Evolutionary conservation across 1,140 invertebrate genomes (phyloP).

Genomic region (Panagrolaimus sp.): DNA sequence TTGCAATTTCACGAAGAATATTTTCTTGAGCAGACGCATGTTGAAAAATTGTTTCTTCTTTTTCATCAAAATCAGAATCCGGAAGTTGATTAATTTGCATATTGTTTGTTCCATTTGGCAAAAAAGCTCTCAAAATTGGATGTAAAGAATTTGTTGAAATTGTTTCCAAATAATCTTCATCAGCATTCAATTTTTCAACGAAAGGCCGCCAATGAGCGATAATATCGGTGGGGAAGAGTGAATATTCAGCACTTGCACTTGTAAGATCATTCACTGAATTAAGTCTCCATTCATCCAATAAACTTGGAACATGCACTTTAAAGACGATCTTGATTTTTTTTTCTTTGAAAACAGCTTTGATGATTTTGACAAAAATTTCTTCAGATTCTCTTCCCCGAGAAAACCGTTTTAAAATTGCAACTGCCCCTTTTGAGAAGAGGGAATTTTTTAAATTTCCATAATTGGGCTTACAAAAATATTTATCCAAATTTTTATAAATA

Average conservation of each 20-base stretch:
- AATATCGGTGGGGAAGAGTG: background rate
- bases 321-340: background rate
- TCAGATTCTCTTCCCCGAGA: background rate
- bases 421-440: background rate
- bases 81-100: too few relatives aligned
- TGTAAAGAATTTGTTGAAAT: background rate
- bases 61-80: too few relatives aligned
- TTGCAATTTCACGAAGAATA: too few relatives aligned
- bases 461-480: background rate
- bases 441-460: background rate
- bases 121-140: background rate
- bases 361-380: background rate
- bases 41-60: too few relatives aligned
- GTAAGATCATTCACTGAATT: background rate
- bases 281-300: background rate
- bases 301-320: background rate
- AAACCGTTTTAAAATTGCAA: background rate
- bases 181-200: background rate
- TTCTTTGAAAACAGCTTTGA: background rate
- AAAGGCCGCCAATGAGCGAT: background rate
- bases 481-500: background rate
- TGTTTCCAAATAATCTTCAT: background rate
- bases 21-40: too few relatives aligned
- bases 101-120: too few relatives aligned
- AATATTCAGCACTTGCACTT: background rate